Evolutionary conservation across 2,888 invertebrate genomes (phyloP).

Genomic region (Oxytorus armatus): DNA sequence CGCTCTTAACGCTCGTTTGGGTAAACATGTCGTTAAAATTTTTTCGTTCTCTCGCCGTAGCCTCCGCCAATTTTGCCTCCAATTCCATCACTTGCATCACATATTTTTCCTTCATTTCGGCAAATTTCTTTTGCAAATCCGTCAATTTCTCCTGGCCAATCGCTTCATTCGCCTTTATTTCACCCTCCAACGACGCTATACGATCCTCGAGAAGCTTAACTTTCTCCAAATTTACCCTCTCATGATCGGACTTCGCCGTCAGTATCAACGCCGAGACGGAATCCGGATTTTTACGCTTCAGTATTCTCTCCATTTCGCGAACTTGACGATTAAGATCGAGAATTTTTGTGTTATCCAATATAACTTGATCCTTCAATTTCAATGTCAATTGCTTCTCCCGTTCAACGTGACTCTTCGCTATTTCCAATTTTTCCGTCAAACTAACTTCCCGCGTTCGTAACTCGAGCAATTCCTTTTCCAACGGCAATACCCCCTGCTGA

Average conservation of each 20-base stretch:
- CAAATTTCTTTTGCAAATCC: constrained; percentile 91
- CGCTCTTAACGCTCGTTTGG: constrained; percentile 74
- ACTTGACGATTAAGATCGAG: constrained; percentile 92
- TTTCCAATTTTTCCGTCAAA: constrained; percentile 78
- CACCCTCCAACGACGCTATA: constrained; percentile 89
- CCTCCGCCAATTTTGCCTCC: constrained; percentile 76
- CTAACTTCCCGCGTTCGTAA: constrained; percentile 76
- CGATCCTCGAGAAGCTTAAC: constrained; percentile 89
- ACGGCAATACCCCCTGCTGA: constrained; percentile 77
- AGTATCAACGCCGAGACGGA: constrained; percentile 91
- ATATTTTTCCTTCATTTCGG: constrained; percentile 91
- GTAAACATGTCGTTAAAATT: constrained; percentile 76
- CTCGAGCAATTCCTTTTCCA: constrained; percentile 81
- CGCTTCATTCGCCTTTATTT: constrained; percentile 89
- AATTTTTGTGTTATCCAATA: constrained; percentile 86
- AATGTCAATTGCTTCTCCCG: constrained; percentile 81
- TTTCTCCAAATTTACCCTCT: constrained; percentile 79
- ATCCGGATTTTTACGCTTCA: constrained; percentile 92
- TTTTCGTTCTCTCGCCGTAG: constrained; percentile 72
- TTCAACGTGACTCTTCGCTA: constrained; percentile 79
- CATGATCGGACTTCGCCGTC: constrained; percentile 81
- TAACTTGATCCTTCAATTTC: constrained; percentile 82
- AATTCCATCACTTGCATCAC: constrained; percentile 86
- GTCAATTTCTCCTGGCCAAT: constrained; percentile 89
- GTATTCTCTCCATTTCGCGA: constrained; percentile 93